These are phyloP conservation scores for Muscicapa striata DNA, from an alignment of 2,797 vertebrate species.

Conservation along the genomic window DNA sequence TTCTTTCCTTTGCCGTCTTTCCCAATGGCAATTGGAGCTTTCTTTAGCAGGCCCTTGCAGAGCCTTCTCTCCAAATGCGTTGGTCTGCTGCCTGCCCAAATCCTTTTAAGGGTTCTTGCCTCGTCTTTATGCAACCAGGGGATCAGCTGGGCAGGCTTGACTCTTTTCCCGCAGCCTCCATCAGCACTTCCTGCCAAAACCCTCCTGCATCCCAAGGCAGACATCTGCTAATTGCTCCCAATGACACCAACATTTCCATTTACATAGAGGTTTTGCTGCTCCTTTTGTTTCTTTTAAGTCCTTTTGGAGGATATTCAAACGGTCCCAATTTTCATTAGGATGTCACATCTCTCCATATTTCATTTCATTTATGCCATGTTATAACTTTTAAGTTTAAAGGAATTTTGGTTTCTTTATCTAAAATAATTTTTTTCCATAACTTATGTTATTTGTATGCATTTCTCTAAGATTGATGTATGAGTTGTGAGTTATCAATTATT, in stretches of 20 bases:
- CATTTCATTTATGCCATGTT: background rate
- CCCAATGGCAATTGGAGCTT: too few species aligned
- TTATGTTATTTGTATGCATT: background rate
- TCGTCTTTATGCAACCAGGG: too few species aligned
- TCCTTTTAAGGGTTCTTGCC: too few species aligned
- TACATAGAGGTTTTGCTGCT: background rate
- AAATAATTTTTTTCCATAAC: background rate
- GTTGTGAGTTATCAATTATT: background rate
- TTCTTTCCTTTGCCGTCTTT: too few species aligned
- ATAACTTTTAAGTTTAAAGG: background rate
- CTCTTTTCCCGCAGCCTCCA: too few species aligned
- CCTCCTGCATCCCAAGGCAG: too few species aligned
- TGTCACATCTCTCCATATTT: background rate
- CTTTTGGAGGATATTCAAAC: background rate
- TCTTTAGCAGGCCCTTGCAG: too few species aligned
- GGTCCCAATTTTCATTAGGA: background rate
- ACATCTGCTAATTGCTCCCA: too few species aligned
- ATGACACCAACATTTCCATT: fast-evolving
- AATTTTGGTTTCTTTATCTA: background rate
- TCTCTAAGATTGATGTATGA: background rate
- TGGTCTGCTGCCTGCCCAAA: too few species aligned
- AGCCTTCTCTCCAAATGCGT: too few species aligned
- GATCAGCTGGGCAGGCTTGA: too few species aligned
- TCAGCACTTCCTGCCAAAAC: too few species aligned
- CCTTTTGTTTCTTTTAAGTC: background rate